Conservation (phyloP, 2,888 invertebrate species). For the Limnephilus marmoratus region DNA sequence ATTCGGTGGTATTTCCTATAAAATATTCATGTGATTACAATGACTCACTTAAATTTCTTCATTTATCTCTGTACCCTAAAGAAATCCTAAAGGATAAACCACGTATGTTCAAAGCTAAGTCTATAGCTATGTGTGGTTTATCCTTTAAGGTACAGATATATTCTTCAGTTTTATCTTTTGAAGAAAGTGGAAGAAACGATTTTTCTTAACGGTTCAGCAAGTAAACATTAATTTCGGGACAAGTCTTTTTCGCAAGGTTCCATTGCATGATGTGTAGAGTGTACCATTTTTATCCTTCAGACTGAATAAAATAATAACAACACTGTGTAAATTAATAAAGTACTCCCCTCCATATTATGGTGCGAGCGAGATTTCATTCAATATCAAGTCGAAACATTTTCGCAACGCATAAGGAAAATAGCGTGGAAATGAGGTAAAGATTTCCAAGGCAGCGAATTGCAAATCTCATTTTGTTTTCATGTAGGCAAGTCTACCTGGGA, state of each 20-base stretch:
- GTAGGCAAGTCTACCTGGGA: constrained; percentile 45
- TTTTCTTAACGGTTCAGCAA: background rate
- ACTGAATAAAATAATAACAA: background rate
- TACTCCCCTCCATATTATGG: background rate
- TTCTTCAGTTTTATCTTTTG: background rate
- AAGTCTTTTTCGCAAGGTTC: no score
- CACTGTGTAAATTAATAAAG: background rate
- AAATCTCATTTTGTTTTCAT: constrained; percentile 56
- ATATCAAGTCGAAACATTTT: background rate
- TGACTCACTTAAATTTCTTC: background rate
- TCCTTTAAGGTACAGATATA: no score
- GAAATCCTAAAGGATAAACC: no score
- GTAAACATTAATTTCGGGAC: background rate
- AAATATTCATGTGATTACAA: background rate
- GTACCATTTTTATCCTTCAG: background rate
- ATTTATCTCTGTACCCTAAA: background rate
- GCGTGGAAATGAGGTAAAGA: constrained; percentile 41
- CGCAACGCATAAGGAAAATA: constrained; percentile 30
- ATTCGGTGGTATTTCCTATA: background rate
- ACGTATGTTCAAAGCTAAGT: no score
- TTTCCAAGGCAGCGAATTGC: constrained; percentile 44
- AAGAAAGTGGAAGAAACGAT: background rate
- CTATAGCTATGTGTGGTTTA: no score
- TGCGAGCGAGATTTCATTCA: background rate
- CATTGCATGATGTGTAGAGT: background rate